A percentile compares a stretch with the other conserved stretches of the same genome.
Conservation (phyloP, 2,113 vertebrate species). For the Menura novaehollandiae region DNA sequence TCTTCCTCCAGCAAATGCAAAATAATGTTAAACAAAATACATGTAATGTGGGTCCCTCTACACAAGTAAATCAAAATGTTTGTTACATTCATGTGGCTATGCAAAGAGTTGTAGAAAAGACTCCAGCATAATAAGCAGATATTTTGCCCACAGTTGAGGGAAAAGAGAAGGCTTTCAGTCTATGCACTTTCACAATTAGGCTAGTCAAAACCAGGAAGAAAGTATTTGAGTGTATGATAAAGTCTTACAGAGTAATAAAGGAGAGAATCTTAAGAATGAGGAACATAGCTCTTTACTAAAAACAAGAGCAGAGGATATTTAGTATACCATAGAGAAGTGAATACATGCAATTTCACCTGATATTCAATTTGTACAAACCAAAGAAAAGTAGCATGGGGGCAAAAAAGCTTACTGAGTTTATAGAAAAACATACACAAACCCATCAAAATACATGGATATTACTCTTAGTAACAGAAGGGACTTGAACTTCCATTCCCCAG, state of each 20-base stretch:
- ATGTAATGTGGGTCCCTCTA: neutral
- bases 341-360: neutral
- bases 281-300: neutral
- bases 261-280: neutral
- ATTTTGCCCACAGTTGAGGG: neutral
- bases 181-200: neutral
- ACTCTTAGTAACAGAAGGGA: neutral
- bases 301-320: neutral
- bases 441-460: neutral
- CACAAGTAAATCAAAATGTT: neutral
- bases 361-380: neutral
- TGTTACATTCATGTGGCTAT: neutral
- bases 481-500: neutral
- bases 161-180: neutral
- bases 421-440: neutral
- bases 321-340: neutral
- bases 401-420: neutral
- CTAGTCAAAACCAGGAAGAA: neutral
- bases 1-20: slow-evolving; percentile 16
- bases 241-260: neutral
- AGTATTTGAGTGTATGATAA: neutral
- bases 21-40: neutral
- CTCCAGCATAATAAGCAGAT: neutral
- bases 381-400: neutral
- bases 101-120: neutral